A percentile compares a stretch with the other conserved stretches of the same genome.
Conservation (phyloP, 1,140 invertebrate genomes). For the Nebria ingens region DNA sequence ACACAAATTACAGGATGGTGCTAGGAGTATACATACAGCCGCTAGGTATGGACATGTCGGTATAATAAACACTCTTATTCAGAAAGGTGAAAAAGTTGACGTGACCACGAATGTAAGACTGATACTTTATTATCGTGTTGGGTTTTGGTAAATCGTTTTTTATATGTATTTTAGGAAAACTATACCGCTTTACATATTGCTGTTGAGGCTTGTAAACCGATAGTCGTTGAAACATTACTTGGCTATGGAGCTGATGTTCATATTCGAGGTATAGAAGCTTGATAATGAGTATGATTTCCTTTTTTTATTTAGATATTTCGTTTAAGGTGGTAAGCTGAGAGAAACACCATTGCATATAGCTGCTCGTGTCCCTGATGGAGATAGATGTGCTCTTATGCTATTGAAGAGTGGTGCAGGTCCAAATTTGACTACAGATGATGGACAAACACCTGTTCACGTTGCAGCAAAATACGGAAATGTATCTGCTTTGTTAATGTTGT, state of each 20-base stretch:
- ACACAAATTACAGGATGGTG: slow-evolving; percentile 53
- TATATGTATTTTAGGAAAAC: slow-evolving; percentile 66
- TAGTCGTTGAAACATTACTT: slow-evolving; percentile 90
- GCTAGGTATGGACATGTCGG: slow-evolving; percentile 89
- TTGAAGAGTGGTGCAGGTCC: slow-evolving; percentile 94
- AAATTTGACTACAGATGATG: slow-evolving; percentile 85
- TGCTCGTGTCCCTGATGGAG: slow-evolving; percentile 82
- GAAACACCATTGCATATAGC: slow-evolving; percentile 96
- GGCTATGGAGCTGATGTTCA: slow-evolving; percentile 96
- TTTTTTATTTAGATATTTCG: slow-evolving; percentile 19
- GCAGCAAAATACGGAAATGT: slow-evolving; percentile 82
- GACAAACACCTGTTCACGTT: slow-evolving; percentile 87
- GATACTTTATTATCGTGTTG: slow-evolving; percentile 13
- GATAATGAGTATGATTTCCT: no score
- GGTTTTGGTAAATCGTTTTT: slow-evolving; percentile 10
- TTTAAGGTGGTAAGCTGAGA: slow-evolving; percentile 58
- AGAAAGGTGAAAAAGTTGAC: slow-evolving; percentile 94
- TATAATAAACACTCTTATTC: slow-evolving; percentile 90
- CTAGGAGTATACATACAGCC: slow-evolving; percentile 85
- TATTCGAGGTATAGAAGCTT: slow-evolving; percentile 54
- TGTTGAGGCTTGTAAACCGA: slow-evolving; percentile 91
- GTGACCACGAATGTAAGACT: slow-evolving; percentile 79
- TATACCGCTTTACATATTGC: slow-evolving; percentile 98
- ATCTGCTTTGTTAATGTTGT: slow-evolving; percentile 68
- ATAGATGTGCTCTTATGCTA: slow-evolving; percentile 93